A percentile compares a stretch with the other conserved stretches of the same genome.
These are phyloP conservation scores for Salticus scenicus DNA, from an alignment of 2,888 invertebrate species.

Conservation along the genomic window DNA sequence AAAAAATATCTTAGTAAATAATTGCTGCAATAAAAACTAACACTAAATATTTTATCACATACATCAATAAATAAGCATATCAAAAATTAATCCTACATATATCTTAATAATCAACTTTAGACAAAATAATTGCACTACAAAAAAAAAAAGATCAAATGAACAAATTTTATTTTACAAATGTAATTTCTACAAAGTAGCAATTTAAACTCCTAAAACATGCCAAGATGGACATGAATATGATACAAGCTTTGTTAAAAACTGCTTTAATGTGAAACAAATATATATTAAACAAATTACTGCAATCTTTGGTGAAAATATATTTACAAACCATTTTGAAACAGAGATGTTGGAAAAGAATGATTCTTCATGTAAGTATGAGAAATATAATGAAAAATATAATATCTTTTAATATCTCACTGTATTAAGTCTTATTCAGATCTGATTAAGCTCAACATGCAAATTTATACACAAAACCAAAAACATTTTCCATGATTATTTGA, in stretches of 20 bases:
- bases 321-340: not conserved
- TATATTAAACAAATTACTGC: not conserved
- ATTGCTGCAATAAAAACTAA: too few relatives aligned
- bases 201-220: not conserved
- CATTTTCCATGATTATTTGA: not conserved
- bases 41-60: too few relatives aligned
- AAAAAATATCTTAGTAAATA: too few relatives aligned
- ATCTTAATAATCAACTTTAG: too few relatives aligned
- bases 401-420: constrained; percentile 30
- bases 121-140: too few relatives aligned
- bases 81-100: not conserved
- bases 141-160: too few relatives aligned
- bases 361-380: not conserved
- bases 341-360: constrained; percentile 7
- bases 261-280: not conserved
- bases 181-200: not conserved
- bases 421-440: constrained; percentile 37
- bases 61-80: not conserved
- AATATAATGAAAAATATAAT: constrained; percentile 24
- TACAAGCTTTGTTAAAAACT: not conserved
- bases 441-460: constrained; percentile 38
- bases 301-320: not conserved
- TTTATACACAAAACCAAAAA: not conserved
- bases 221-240: not conserved
- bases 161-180: not conserved